Evolutionary conservation across 2,113 vertebrate genomes (phyloP), one percentile per base, ranked within the genome.

Genomic region (Rhizomys pruinosus): DNA sequence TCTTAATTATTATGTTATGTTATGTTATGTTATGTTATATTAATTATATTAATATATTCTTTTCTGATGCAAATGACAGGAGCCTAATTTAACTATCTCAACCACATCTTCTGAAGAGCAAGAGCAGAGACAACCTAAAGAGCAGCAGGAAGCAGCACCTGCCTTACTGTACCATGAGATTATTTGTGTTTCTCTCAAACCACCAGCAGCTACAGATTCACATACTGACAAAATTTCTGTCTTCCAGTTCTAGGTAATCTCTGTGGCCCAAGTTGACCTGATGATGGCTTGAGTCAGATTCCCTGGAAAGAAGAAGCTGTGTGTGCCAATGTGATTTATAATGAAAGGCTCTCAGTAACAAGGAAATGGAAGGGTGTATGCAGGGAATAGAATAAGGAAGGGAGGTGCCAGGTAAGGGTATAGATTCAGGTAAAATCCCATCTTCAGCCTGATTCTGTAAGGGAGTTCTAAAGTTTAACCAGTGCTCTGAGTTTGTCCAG

Each of bases 11-110:
- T n/a, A n/a, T n/a, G n/a, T n/a, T n/a, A n/a, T n/a, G n/a, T n/a
- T n/a, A n/a, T n/a, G n/a, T n/a, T n/a, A n/a, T n/a, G n/a, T n/a
- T n/a, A n/a, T n/a, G n/a, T n/a, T n/a, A n/a, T 39, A 13, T 82
- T 23, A 1, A 63, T 15, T 42, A 25, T 3, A 20, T 63, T 63
- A 29, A 12, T 66, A n/a, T 52, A 59, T 11, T 22, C 84, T 84
- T 76, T 84, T 57, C 80, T 61, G 52, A 64, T 86, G 42, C 42
- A 78, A 87, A 90, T 29, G 69, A 73, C 57, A 92, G 76, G 57
- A 73, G 32, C 23, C 9, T 57, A 81, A 84, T 29, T 69, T n/a
- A 88, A 42, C 9, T 17, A 25, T 47, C 23, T 19, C 37, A 85
- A 73, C 71, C 34, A 34, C 47, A 44, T 64, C 59, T 90, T 90